Conservation (phyloP, 2,797 vertebrate species). For the Fringilla coelebs region DNA sequence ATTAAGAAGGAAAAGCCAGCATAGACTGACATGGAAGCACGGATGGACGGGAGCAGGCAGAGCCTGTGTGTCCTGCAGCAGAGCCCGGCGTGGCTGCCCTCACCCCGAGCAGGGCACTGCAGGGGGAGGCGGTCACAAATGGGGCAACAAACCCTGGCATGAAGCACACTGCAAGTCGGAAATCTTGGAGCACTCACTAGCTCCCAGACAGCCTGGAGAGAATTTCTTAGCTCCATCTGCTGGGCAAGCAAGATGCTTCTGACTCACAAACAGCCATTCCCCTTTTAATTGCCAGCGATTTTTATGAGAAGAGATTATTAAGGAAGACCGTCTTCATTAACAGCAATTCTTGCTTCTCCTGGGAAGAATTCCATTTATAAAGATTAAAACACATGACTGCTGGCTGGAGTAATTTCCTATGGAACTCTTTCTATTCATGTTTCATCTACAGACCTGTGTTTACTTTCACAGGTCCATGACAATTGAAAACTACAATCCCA, state of each 20-base stretch:
- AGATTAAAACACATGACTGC: not conserved
- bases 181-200: not conserved
- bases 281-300: not conserved
- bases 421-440: not conserved
- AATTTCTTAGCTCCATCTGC: not conserved
- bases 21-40: not conserved
- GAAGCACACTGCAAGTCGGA: not conserved
- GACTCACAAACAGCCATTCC: not conserved
- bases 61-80: not conserved
- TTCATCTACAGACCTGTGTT: not conserved
- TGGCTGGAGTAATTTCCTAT: not conserved
- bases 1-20: not conserved
- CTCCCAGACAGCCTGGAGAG: fast-evolving
- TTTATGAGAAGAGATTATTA: not conserved
- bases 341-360: not conserved
- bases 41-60: not conserved
- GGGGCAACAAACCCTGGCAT: not conserved
- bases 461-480: not conserved
- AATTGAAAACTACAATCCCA: not conserved
- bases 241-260: not conserved
- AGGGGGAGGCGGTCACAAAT: not conserved
- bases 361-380: not conserved
- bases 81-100: not conserved
- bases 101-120: not conserved
- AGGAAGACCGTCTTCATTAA: not conserved